phyloP scores from a whole-genome alignment of 2,888 invertebrate species.

The Epistrophe grossulariae region DNA sequence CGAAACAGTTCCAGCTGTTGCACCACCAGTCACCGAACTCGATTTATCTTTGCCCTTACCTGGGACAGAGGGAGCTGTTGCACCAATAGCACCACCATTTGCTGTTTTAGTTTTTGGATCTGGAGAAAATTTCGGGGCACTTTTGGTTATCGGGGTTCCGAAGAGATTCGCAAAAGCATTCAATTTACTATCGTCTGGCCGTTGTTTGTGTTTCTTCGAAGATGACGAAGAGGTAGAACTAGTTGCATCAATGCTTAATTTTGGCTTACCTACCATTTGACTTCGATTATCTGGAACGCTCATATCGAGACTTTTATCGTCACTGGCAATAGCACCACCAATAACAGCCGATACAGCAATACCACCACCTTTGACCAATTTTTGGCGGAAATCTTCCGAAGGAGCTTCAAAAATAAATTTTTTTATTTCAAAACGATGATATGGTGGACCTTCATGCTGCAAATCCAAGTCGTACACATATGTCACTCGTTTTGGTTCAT shows the following conservation, averaged over 20 bases:
- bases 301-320: constrained; percentile 85
- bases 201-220: constrained; percentile 86
- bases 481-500: constrained; percentile 93
- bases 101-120: constrained; percentile 76
- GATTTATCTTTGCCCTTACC: constrained; percentile 61
- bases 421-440: constrained; percentile 90
- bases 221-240: constrained; percentile 47
- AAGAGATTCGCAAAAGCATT: constrained; percentile 92
- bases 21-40: constrained; percentile 14
- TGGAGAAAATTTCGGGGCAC: constrained; percentile 85
- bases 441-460: constrained; percentile 89
- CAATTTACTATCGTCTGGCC: constrained; percentile 86
- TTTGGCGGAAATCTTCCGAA: constrained; percentile 94
- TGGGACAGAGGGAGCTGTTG: constrained; percentile 24
- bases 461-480: constrained; percentile 94
- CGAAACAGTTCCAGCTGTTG: constrained; percentile 39
- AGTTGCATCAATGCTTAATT: constrained; percentile 83
- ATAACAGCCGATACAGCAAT: constrained; percentile 83
- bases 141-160: constrained; percentile 92
- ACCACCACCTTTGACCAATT: constrained; percentile 94
- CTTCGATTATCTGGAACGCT: constrained; percentile 85
- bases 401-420: constrained; percentile 93
- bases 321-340: constrained; percentile 77
- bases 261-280: constrained; percentile 89
- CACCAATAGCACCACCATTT: constrained; percentile 57